phyloP scores from a whole-genome alignment of 92 coral and sea anemone species.

The Epizoanthus scotinus region DNA sequence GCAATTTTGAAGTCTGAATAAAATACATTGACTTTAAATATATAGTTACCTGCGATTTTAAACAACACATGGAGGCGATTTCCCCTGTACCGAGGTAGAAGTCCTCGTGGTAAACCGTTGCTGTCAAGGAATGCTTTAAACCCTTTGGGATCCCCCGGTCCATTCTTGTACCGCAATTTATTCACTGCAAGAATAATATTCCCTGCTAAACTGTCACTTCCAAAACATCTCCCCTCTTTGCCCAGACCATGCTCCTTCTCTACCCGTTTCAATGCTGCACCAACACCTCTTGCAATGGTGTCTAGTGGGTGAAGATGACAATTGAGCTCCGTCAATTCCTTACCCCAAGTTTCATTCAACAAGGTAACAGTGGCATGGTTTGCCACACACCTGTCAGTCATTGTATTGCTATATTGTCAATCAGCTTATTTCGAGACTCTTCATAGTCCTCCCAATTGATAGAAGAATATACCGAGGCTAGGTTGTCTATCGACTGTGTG shows the following conservation, averaged over 20 bases:
- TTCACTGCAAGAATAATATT: not conserved
- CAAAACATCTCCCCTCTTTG: not conserved
- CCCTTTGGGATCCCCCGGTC: slow-evolving; percentile 7
- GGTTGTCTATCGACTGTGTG: slow-evolving; percentile 7
- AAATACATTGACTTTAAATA: too few species aligned
- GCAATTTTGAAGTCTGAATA: too few species aligned
- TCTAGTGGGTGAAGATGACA: slow-evolving; percentile 10
- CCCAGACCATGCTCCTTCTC: not conserved
- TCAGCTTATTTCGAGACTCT: not conserved
- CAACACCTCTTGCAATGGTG: not conserved
- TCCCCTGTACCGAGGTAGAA: not conserved
- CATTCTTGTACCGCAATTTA: slow-evolving; percentile 15
- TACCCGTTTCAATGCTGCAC: not conserved
- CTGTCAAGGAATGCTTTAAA: slow-evolving; percentile 1
- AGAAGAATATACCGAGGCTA: not conserved
- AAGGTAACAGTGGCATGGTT: slow-evolving; percentile 15
- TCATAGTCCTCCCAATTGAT: slow-evolving; percentile 7
- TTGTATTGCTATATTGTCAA: slow-evolving; percentile 25
- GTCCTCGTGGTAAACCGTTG: slow-evolving; percentile 8
- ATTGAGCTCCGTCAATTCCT: not conserved
- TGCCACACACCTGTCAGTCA: slow-evolving; percentile 27
- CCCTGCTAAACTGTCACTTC: not conserved
- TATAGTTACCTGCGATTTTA: not conserved
- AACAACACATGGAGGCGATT: slow-evolving; percentile 10
- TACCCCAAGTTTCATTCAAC: slow-evolving; percentile 4